Base-by-base conservation (phyloP, 1,140 invertebrate genomes). In the Varroa destructor region DNA sequence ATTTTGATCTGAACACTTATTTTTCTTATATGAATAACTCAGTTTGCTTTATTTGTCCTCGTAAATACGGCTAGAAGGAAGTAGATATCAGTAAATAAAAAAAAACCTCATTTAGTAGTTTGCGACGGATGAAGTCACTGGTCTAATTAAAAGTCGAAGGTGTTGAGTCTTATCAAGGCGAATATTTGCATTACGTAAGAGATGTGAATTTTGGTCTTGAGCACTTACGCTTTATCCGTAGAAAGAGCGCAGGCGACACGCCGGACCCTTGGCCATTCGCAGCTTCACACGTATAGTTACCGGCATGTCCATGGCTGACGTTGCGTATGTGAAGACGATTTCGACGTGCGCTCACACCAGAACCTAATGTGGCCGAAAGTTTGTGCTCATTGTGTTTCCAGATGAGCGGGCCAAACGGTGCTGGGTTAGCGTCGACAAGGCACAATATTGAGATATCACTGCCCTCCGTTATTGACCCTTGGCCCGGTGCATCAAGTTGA, bases 341-440 rank as follows among this genome's bases (percentile, higher is more conserved):
- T 67, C 61, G 14, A 14, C 46, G 40, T 40, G 36, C 61, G n/a
- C 40, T 43, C 2, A 67, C 46, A 36, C 61, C 61, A 8, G 61
- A 67, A 12, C 61, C 61, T 2, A 37, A 37, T 12, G 61, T 37
- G 2, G 37, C 61, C 2, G 61, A 67, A n/a, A 67, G 61, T 40
- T 67, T 67, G 61, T 67, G 61, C 61, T 67, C 61, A 37, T 67
- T 67, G 37, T 67, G 61, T 8, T 67, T 67, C 61, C 61, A 67
- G 12, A 67, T 37, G 12, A 67, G 46, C 36, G 61, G 61, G 40
- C 61, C 61, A 37, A 43, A 46, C 14, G 61, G 61, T 37, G 61
- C 61, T 14, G 61, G 61, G 37, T 67, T 67, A 1, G 61, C 40
- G 61, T 67, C 61, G 40, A 67, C 61, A 5, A 67, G 37, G 61